phyloP scores from a whole-genome alignment of 23 tunicate species.

The Oikopleura vanhoeffeni region DNA sequence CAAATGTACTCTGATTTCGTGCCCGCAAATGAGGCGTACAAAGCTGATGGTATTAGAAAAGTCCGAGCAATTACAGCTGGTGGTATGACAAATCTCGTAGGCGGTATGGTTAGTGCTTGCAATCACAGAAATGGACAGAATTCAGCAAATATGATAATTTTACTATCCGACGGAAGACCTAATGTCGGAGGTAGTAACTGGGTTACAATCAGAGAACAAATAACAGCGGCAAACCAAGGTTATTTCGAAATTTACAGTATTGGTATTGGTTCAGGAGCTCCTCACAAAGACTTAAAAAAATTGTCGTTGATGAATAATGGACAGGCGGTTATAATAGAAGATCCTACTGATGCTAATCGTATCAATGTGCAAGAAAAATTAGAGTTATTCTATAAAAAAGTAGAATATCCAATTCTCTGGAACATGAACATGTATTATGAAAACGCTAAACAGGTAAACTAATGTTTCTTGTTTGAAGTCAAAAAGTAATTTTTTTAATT shows the following conservation, averaged over 20 bases:
- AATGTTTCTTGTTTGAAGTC: too few species aligned
- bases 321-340: too few species aligned
- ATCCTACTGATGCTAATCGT: too few species aligned
- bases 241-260: background rate
- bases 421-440: too few species aligned
- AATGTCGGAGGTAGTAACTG: background rate
- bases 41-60: background rate
- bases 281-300: background rate
- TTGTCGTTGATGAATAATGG: too few species aligned
- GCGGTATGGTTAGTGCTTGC: background rate
- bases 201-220: background rate
- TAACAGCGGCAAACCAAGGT: background rate
- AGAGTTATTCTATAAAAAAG: too few species aligned
- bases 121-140: background rate
- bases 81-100: background rate
- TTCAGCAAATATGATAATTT: background rate
- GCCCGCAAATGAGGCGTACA: background rate
- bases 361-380: too few species aligned
- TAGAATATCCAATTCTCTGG: too few species aligned
- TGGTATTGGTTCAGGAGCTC: background rate
- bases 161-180: background rate
- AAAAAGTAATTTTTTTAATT: too few species aligned
- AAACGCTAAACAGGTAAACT: too few species aligned
- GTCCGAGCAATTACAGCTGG: background rate
- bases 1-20: background rate